These are phyloP conservation scores for Macrobrachium rosenbergii DNA, from an alignment of 1,140 invertebrate species.

Conservation along the genomic window DNA sequence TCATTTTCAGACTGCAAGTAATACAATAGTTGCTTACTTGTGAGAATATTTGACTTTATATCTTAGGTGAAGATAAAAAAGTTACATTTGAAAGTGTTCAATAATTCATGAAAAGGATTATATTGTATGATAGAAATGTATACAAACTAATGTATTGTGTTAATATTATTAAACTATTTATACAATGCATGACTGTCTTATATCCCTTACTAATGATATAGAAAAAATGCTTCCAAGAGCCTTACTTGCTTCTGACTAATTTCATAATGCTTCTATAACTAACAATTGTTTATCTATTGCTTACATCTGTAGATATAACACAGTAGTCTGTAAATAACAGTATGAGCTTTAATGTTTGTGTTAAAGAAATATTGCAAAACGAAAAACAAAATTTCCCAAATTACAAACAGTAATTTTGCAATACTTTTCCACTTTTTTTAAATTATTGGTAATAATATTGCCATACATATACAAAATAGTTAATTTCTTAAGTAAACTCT, in stretches of 20 bases:
- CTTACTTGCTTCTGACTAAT: conserved; percentile 14
- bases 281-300: neutral
- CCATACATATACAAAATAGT: too few species aligned
- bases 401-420: too few species aligned
- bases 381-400: too few species aligned
- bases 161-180: conserved; percentile 65
- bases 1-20: conserved; percentile 54
- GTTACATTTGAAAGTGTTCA: conserved; percentile 61
- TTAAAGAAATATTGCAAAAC: too few species aligned
- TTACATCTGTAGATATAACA: too few species aligned
- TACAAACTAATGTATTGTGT: conserved; percentile 64
- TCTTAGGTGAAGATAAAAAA: conserved; percentile 41
- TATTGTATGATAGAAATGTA: conserved; percentile 64
- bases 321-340: too few species aligned
- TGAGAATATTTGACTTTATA: conserved; percentile 61
- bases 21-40: conserved; percentile 58
- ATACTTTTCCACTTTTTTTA: too few species aligned
- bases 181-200: conserved; percentile 59
- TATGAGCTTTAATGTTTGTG: too few species aligned
- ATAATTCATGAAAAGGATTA: conserved; percentile 60
- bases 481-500: too few species aligned
- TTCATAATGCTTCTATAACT: neutral
- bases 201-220: conserved; percentile 44
- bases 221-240: conserved; percentile 12
- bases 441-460: too few species aligned